Evolutionary conservation across 2,888 invertebrate species (phyloP), one percentile per base, ranked within the genome.

Genomic region (Holacanthella duospinosa): DNA sequence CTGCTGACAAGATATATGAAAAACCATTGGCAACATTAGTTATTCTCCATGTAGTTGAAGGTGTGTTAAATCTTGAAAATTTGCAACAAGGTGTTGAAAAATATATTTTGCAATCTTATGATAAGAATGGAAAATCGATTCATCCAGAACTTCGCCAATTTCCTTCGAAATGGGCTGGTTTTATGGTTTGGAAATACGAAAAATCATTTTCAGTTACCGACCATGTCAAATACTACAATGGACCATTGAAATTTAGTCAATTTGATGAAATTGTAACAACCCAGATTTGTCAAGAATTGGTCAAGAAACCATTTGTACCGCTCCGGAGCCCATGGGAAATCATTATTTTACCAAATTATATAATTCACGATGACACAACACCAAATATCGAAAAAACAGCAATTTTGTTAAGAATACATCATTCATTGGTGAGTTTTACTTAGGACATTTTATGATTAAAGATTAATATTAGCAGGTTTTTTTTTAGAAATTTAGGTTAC

Each of bases 141-240:
- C 21, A n/a, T 54, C 57, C 54, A 1, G 70, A 71, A 60, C 44
- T 71, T n/a, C 66, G 59, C 24, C 63, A 70, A n/a, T 69, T 64
- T 59, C 68, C 68, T 59, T 67, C 68, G 16, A 63, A 56, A 1
- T 72, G 68, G 67, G 54, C 68, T 44, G 72, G 72, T 12, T 72
- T 68, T 44, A 60, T 66, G 6, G 71, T 72, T 60, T 72, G 72
- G 72, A 68, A 71, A 61, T 61, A 62, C 54, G 70, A 70, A 3
- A 29, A 59, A 2, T 44, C 64, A 16, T 72, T 70, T 25, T 28
- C 57, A 21, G 4, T 71, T 9, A 66, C 70, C 26, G 62, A 64
- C 29, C 71, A 72, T 53, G 60, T 72, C 2, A 59, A 65, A 1
- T 55, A 61, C 1, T 68, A 62, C 28, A 66, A 69, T 16, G 61